These are phyloP conservation scores for Paracanthobrama guichenoti DNA, from an alignment of 2,113 vertebrate genomes.

Conservation along the genomic window DNA sequence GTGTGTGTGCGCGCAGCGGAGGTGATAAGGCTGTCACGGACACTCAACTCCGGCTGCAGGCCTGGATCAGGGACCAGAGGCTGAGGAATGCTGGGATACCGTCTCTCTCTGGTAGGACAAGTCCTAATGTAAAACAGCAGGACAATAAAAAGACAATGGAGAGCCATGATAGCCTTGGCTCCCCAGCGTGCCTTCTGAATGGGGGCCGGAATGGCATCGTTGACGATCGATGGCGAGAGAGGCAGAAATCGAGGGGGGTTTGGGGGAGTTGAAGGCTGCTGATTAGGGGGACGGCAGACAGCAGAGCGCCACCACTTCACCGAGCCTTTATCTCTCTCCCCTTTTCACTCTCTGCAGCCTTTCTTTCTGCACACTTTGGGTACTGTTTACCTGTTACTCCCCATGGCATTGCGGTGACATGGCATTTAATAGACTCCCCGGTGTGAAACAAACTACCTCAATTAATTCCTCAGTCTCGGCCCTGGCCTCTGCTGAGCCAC, in stretches of 20 bases:
- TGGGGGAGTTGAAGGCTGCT: slow-evolving; percentile 42
- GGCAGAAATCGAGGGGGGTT: slow-evolving; percentile 37
- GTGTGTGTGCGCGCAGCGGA: slow-evolving; percentile 41
- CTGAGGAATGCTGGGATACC: slow-evolving; percentile 51
- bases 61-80: slow-evolving; percentile 38
- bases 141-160: slow-evolving; percentile 64
- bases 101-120: slow-evolving; percentile 55
- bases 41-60: slow-evolving; percentile 47
- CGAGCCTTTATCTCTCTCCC: slow-evolving; percentile 26
- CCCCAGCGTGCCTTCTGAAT: slow-evolving; percentile 44
- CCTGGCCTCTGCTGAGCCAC: slow-evolving; percentile 70
- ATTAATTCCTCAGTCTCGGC: slow-evolving; percentile 75
- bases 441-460: slow-evolving; percentile 81
- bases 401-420: slow-evolving; percentile 75
- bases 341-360: slow-evolving; percentile 25
- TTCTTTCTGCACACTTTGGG: slow-evolving; percentile 57
- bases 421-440: slow-evolving; percentile 79
- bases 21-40: slow-evolving; percentile 53
- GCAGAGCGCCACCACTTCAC: slow-evolving; percentile 51
- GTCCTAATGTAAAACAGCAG: slow-evolving; percentile 64
- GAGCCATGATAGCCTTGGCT: slow-evolving; percentile 59
- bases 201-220: slow-evolving; percentile 47
- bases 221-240: slow-evolving; percentile 47
- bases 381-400: slow-evolving; percentile 70
- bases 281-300: slow-evolving; percentile 53